Evolutionary conservation across 2,113 vertebrate genomes (phyloP).

Genomic region (Elgaria multicarinata): DNA sequence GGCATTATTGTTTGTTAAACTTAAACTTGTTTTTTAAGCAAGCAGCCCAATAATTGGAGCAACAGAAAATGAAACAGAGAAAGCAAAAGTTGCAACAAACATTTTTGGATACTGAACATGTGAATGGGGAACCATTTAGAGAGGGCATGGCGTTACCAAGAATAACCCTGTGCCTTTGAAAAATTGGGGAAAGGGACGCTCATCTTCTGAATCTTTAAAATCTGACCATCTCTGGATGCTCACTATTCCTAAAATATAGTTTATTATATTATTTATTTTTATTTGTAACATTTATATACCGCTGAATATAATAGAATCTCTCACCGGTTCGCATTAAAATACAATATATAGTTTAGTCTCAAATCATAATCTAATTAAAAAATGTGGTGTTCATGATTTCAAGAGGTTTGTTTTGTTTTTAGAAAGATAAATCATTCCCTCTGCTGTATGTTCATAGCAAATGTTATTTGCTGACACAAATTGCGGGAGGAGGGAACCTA

Average conservation of each 20-base stretch:
- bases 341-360: background rate
- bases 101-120: background rate
- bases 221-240: too few relatives aligned
- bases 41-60: background rate
- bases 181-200: background rate
- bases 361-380: background rate
- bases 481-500: slow-evolving; percentile 38
- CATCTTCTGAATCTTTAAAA: background rate
- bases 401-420: background rate
- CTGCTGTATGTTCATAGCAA: slow-evolving; percentile 12
- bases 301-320: too few relatives aligned
- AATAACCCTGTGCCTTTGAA: too few relatives aligned
- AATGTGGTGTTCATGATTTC: background rate
- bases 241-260: too few relatives aligned
- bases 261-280: too few relatives aligned
- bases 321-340: too few relatives aligned
- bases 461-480: slow-evolving; percentile 18
- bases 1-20: background rate
- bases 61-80: background rate
- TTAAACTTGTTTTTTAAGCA: background rate
- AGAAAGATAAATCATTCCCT: slow-evolving; percentile 13
- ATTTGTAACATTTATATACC: too few relatives aligned
- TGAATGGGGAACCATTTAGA: too few relatives aligned
- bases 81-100: background rate
- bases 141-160: too few relatives aligned